A percentile compares a stretch with the other conserved stretches of the same genome.
Conservation (phyloP, 2,888 invertebrate genomes). For the Spilosoma lubricipeda region DNA sequence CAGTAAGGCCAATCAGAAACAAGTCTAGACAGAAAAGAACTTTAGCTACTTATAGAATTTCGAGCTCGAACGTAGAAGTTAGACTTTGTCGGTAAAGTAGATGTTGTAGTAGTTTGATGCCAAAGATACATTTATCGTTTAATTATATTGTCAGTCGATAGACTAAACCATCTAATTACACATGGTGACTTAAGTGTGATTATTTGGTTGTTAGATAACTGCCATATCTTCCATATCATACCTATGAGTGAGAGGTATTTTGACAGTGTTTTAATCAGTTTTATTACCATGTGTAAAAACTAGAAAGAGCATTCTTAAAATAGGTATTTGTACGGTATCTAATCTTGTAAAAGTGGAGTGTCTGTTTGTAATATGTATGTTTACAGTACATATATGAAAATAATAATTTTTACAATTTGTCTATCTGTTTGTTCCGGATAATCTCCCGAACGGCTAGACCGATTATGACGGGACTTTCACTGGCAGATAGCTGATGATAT, state of each 20-base stretch:
- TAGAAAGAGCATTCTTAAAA: background rate
- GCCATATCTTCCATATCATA: background rate
- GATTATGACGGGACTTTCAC: no score
- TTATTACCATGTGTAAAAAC: background rate
- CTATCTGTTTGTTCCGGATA: no score
- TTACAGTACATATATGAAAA: no score
- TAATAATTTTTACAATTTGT: no score
- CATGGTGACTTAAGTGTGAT: background rate
- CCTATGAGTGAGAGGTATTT: background rate
- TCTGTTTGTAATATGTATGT: no score
- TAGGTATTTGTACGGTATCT: background rate
- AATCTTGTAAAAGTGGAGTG: no score
- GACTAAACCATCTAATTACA: background rate
- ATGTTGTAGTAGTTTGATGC: background rate
- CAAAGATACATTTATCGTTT: background rate
- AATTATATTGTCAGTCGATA: background rate
- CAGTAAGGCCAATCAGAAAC: background rate
- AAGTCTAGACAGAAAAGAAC: background rate
- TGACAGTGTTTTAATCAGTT: background rate
- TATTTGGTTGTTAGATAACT: background rate
- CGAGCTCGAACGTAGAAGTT: background rate
- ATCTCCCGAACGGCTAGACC: no score
- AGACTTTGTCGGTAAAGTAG: background rate
- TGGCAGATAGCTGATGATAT: no score
- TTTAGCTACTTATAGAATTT: background rate